A percentile compares a stretch with the other conserved stretches of the same genome.
Conservation (phyloP, 2,797 vertebrate genomes). For the Eulemur rubriventer region DNA sequence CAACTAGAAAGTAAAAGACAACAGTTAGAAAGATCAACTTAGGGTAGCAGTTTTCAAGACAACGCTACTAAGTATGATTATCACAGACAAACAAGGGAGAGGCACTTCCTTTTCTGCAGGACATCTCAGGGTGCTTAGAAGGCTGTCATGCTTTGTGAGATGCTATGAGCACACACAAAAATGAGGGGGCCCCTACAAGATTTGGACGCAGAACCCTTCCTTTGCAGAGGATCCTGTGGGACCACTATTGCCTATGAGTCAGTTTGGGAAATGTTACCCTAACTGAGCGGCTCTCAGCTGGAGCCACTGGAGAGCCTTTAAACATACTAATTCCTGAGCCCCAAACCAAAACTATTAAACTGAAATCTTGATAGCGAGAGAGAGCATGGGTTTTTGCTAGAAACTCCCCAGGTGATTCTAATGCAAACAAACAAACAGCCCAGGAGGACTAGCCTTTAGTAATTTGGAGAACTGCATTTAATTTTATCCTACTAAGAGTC, state of each 20-base stretch:
- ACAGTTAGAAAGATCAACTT: background rate
- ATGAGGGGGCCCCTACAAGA: background rate
- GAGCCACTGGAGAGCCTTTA: background rate
- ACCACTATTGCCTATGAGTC: background rate
- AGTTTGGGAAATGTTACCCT: background rate
- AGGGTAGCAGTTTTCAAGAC: background rate
- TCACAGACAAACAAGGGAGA: background rate
- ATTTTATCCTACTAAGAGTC: background rate
- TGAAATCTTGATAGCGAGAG: background rate
- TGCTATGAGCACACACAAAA: background rate
- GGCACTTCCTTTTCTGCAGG: background rate
- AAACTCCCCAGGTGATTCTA: background rate
- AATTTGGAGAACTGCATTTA: background rate
- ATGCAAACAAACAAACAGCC: background rate
- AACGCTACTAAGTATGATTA: background rate
- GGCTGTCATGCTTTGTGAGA: background rate
- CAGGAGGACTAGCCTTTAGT: background rate
- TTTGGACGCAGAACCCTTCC: background rate
- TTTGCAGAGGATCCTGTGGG: background rate
- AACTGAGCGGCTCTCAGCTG: background rate
- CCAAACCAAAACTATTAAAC: background rate
- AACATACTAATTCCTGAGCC: background rate
- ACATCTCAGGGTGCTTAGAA: background rate
- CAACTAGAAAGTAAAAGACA: background rate
- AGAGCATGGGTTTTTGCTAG: background rate